Base-by-base conservation (phyloP, 30 jellyfish, hydroid and myxozoan species). In the Aurelia sp. region DNA sequence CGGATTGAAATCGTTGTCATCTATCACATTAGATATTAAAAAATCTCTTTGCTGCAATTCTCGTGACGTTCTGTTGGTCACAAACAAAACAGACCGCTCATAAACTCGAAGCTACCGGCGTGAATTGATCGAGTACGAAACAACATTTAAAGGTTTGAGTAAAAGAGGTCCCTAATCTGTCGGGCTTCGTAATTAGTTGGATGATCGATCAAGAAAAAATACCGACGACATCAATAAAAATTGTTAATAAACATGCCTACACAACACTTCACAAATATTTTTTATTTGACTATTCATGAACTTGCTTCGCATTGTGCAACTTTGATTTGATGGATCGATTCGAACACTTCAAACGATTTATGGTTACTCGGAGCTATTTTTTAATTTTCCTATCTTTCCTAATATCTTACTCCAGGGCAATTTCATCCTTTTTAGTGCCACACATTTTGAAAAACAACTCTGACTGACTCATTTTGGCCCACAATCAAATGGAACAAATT, bases 161-260 rank as follows among this genome's bases (percentile, higher is more conserved):
- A 75, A 35, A 77, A 77, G 63, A 41, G 80, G n/a, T 50, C 19
- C 27, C 65, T 61, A 74, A 63, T 79, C 65, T 79, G 89, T 79
- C 89, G 89, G 89, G 72, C 89, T 30, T 10, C 58, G 38, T 79
- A 79, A 79, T 79, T 79, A 79, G 89, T 79, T 62, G 89, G 89
- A 79, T 79, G 44, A 79, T 78, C 24, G 11, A 18, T 13, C 57
- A 70, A 79, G 24, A 24, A 78, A 48, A 63, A 30, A 62, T 79
- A 53, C 89, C 89, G 89, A 79, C 89, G 17, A 69, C 58, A 41
- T 59, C 69, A 59, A 59, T 59, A 59, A 59, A 18, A 59, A 59
- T 18, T 59, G 69, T 21, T 59, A 59, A 59, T 59, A 59, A 59
- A 59, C 55, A 44, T 44, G 55, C 55, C 55, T 44, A 44, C 55